Conservation (phyloP, 2,888 invertebrate genomes). For the Zeuzera pyrina region DNA sequence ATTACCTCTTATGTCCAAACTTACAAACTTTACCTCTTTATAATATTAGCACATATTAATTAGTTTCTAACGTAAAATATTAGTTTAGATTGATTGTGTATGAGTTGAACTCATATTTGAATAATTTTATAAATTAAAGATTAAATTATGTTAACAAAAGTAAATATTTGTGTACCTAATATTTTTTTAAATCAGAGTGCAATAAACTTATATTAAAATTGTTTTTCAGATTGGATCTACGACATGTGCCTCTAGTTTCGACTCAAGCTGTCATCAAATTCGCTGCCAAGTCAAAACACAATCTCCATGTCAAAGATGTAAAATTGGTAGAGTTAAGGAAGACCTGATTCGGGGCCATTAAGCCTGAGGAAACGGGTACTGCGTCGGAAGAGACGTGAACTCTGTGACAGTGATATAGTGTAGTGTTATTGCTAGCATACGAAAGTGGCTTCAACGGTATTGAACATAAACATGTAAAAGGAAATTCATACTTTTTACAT, state of each 20-base stretch:
- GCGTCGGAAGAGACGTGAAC: neutral
- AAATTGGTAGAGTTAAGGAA: slow-evolving; percentile 79
- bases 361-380: slow-evolving; percentile 8
- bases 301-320: slow-evolving; percentile 84
- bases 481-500: too few relatives aligned
- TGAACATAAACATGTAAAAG: too few relatives aligned
- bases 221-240: slow-evolving; percentile 77
- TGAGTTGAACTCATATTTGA: too few relatives aligned
- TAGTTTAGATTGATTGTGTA: too few relatives aligned
- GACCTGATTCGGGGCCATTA: slow-evolving; percentile 48
- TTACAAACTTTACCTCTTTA: too few relatives aligned
- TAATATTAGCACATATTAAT: too few relatives aligned
- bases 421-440: slow-evolving; percentile 20
- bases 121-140: too few relatives aligned
- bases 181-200: too few relatives aligned
- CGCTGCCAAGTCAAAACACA: slow-evolving; percentile 84
- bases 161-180: neutral
- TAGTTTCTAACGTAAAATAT: too few relatives aligned
- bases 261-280: slow-evolving; percentile 88
- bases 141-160: neutral
- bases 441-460: too few relatives aligned
- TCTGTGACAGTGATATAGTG: slow-evolving; percentile 19
- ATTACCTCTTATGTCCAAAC: too few relatives aligned
- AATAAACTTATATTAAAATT: too few relatives aligned
- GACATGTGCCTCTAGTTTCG: slow-evolving; percentile 85